phyloP scores from a whole-genome alignment of 2,797 vertebrate genomes.

The Amazona finschi region DNA sequence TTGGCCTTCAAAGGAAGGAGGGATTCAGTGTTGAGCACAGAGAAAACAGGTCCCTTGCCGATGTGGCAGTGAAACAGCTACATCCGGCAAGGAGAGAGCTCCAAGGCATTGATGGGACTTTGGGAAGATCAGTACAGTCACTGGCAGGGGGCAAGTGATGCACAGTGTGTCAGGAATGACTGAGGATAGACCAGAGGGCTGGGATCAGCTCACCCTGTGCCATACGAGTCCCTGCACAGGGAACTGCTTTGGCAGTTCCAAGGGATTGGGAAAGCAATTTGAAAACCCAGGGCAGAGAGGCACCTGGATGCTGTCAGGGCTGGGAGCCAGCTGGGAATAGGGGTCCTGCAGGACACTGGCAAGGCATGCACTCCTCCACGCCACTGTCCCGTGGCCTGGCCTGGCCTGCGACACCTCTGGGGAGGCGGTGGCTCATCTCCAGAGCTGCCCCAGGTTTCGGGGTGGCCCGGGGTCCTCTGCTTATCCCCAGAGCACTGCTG shows the following conservation, averaged over 20 bases:
- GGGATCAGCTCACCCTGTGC: neutral
- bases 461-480: neutral
- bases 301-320: neutral
- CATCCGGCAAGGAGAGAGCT: neutral
- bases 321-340: neutral
- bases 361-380: neutral
- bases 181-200: neutral
- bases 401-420: neutral
- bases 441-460: neutral
- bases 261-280: neutral
- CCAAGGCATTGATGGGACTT: neutral
- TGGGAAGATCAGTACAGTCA: neutral
- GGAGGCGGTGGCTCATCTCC: neutral
- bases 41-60: neutral
- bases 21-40: neutral
- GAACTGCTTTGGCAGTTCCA: neutral
- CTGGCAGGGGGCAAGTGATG: neutral
- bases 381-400: neutral
- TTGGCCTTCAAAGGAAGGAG: neutral
- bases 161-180: neutral
- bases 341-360: neutral
- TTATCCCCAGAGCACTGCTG: neutral
- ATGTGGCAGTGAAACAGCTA: neutral
- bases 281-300: neutral
- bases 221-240: neutral